These are phyloP conservation scores for Chaetogeoica ovagalla DNA, from an alignment of 2,888 invertebrate genomes.

Conservation along the genomic window DNA sequence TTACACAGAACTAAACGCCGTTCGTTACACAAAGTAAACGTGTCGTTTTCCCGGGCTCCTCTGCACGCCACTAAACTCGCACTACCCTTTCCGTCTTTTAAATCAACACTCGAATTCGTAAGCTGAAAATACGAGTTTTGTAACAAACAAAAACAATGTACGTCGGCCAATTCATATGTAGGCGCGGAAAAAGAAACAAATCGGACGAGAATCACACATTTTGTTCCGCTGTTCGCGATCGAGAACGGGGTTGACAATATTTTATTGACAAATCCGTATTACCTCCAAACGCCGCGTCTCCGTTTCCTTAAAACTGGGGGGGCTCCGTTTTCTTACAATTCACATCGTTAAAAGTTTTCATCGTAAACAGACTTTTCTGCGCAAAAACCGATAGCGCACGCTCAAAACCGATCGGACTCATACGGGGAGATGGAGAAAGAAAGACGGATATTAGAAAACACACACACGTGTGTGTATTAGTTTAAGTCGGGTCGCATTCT, in stretches of 20 bases:
- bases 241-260: neutral
- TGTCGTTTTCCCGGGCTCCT: too few species aligned
- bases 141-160: too few species aligned
- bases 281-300: neutral
- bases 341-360: slow-evolving; percentile 44
- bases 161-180: too few species aligned
- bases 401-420: neutral
- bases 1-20: too few species aligned
- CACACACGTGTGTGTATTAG: neutral
- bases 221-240: neutral
- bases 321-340: slow-evolving; percentile 6
- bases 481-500: neutral
- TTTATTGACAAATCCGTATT: slow-evolving; percentile 41
- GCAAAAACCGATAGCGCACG: slow-evolving; percentile 12
- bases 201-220: neutral
- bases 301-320: too few species aligned
- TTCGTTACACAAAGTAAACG: too few species aligned
- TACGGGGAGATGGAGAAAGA: too few species aligned
- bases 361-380: slow-evolving; percentile 38
- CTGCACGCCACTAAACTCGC: too few species aligned
- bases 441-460: neutral
- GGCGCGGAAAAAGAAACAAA: neutral
- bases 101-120: too few species aligned
- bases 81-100: too few species aligned
- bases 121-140: too few species aligned